Percentiles rank a stretch among this genome's conserved stretches.
These are phyloP conservation scores for Smittia aterrima DNA, from an alignment of 2,888 invertebrate species.

Conservation along the genomic window DNA sequence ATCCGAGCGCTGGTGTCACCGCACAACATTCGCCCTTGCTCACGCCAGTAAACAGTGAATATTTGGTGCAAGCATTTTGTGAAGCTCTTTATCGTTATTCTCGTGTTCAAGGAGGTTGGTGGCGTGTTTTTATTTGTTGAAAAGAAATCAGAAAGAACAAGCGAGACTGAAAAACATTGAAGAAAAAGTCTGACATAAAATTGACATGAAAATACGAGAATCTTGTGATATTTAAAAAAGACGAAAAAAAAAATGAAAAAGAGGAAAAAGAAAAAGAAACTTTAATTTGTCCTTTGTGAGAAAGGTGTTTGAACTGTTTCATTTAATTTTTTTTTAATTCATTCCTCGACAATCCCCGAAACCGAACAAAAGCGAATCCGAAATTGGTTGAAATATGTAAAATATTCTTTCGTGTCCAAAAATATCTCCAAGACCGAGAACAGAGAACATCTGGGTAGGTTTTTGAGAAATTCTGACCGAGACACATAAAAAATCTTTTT, in stretches of 20 bases:
- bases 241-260: background rate
- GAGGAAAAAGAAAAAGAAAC: background rate
- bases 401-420: slow-evolving; percentile 24
- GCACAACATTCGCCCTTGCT: slow-evolving; percentile 31
- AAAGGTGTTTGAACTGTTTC: slow-evolving; percentile 37
- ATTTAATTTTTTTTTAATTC: too few relatives aligned
- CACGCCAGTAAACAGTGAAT: slow-evolving; percentile 48
- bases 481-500: slow-evolving; percentile 17
- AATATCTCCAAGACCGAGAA: slow-evolving; percentile 29
- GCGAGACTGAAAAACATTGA: background rate
- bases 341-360: background rate
- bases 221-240: slow-evolving; percentile 23
- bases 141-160: background rate
- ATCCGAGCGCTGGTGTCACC: slow-evolving; percentile 22
- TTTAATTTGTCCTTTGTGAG: slow-evolving; percentile 26
- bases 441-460: slow-evolving; percentile 41
- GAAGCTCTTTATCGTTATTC: slow-evolving; percentile 50
- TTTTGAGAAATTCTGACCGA: slow-evolving; percentile 31
- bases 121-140: slow-evolving; percentile 41
- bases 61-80: slow-evolving; percentile 52
- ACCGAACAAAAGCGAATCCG: background rate
- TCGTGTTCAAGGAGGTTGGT: slow-evolving; percentile 38
- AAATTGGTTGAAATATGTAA: slow-evolving; percentile 21
- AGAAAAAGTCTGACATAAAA: slow-evolving; percentile 31
- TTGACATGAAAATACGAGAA: slow-evolving; percentile 18